Conservation (phyloP, 2,797 vertebrate genomes). For the Mallotus villosus region DNA sequence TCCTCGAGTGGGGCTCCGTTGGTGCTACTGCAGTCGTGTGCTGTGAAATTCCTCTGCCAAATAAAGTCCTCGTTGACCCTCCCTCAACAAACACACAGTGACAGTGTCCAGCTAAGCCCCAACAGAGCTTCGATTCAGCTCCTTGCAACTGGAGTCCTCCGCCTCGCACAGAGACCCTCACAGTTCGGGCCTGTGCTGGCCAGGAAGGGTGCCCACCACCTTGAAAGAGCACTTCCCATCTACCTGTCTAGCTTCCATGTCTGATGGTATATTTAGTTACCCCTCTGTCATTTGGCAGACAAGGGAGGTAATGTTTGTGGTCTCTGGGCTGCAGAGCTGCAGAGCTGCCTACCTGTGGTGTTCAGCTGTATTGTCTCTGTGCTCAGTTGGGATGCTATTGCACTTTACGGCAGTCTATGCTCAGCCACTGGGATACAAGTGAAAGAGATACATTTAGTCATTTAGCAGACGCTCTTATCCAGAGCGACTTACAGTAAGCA, state of each 20-base stretch:
- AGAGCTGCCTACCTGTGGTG: too few relatives aligned
- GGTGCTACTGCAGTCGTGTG: constrained; percentile 49
- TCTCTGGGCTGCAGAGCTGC: background rate
- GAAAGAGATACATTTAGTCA: too few relatives aligned
- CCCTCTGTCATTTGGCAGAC: constrained; percentile 34
- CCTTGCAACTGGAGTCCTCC: constrained; percentile 73
- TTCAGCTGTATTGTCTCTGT: background rate
- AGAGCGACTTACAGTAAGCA: too few relatives aligned
- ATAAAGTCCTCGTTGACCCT: constrained; percentile 73
- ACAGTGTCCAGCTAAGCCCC: constrained; percentile 72
- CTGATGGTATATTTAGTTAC: constrained; percentile 68
- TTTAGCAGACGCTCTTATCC: too few relatives aligned
- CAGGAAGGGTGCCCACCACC: constrained; percentile 58
- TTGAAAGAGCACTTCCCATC: constrained; percentile 66
- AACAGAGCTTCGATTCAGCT: constrained; percentile 76
- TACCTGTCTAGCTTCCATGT: constrained; percentile 58
- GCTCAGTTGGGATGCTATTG: background rate
- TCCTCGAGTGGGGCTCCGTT: constrained; percentile 8
- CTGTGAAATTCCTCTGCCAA: constrained; percentile 77
- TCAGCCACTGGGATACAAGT: too few relatives aligned
- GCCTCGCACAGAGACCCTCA: constrained; percentile 51
- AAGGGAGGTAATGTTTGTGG: constrained; percentile 56
- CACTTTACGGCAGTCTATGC: too few relatives aligned
- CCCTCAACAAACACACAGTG: constrained; percentile 74
- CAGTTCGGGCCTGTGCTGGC: constrained; percentile 35